These are phyloP conservation scores for Ciconia stormi DNA, from an alignment of 2,113 vertebrate genomes.

Conservation along the genomic window DNA sequence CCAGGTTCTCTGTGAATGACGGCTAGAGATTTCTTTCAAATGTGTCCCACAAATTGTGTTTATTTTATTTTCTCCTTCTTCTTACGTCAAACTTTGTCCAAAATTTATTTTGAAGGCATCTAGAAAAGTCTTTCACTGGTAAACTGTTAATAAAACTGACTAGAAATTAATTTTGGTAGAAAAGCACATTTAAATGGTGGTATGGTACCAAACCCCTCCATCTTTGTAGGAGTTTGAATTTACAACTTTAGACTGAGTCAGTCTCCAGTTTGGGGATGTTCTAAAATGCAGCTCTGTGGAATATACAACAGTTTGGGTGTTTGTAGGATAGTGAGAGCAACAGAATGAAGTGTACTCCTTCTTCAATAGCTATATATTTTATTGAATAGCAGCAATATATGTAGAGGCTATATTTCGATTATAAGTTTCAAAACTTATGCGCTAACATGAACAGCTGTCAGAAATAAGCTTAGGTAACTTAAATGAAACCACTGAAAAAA, in stretches of 20 bases:
- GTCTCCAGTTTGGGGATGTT: neutral
- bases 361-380: neutral
- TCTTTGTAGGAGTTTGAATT: neutral
- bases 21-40: neutral
- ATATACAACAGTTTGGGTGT: neutral
- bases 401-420: neutral
- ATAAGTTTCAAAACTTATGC: neutral
- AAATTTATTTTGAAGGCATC: neutral
- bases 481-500: neutral
- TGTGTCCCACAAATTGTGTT: neutral
- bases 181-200: neutral
- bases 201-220: neutral
- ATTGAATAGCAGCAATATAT: neutral
- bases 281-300: neutral
- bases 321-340: neutral
- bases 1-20: neutral
- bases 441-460: neutral
- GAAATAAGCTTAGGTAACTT: neutral
- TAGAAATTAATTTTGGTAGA: neutral
- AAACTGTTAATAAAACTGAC: neutral
- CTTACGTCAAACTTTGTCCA: neutral
- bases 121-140: neutral
- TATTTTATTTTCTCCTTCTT: neutral
- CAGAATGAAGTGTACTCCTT: neutral
- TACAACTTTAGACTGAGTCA: neutral